These are phyloP conservation scores for Pitta sordida DNA, from an alignment of 2,113 vertebrate genomes.

Conservation along the genomic window DNA sequence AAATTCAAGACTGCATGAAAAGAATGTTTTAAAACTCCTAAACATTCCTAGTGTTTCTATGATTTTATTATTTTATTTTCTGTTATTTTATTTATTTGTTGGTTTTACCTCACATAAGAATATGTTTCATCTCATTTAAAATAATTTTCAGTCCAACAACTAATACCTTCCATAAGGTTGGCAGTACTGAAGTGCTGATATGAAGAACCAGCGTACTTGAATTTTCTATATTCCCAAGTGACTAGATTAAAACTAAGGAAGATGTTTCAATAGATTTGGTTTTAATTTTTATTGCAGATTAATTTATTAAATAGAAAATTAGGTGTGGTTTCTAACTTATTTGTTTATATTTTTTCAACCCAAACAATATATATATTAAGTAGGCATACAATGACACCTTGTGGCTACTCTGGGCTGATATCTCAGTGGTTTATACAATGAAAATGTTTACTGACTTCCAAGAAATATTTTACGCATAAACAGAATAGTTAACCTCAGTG, in stretches of 20 bases:
- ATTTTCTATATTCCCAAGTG: background rate
- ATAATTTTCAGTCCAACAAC: fast-evolving
- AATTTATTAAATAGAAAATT: background rate
- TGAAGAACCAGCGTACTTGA: background rate
- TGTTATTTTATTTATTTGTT: background rate
- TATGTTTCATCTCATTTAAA: background rate
- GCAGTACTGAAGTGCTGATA: background rate
- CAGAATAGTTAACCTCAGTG: background rate
- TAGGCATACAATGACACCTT: slow-evolving; percentile 50
- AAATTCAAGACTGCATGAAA: background rate
- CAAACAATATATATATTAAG: background rate
- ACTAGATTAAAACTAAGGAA: background rate
- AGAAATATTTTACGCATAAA: background rate
- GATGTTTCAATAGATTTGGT: background rate
- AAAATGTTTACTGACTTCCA: background rate
- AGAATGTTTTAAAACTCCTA: background rate
- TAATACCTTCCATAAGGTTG: background rate
- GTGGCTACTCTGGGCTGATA: slow-evolving; percentile 15
- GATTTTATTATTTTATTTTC: background rate
- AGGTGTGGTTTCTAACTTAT: background rate
- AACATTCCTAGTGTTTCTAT: background rate
- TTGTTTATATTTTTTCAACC: background rate
- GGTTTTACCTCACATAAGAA: background rate
- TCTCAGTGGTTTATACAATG: background rate
- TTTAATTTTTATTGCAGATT: background rate